These are phyloP conservation scores for Pammene aurita DNA, from an alignment of 2,888 invertebrate genomes.

Conservation along the genomic window DNA sequence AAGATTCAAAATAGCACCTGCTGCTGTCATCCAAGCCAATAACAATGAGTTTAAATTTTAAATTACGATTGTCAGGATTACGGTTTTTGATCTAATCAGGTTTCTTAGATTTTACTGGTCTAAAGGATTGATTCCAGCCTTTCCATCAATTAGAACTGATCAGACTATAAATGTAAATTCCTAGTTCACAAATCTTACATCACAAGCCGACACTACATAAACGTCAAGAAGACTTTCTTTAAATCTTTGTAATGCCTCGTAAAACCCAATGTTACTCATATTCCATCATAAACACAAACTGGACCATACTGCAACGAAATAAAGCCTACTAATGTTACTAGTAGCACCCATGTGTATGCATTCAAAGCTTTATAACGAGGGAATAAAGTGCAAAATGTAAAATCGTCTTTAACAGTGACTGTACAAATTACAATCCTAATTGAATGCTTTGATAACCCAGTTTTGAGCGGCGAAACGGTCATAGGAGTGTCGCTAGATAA, in stretches of 20 bases:
- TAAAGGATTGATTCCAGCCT: not conserved
- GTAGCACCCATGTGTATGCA: not conserved
- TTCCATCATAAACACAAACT: not conserved
- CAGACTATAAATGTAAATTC: constrained; percentile 14
- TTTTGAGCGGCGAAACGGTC: constrained; percentile 27
- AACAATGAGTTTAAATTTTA: too few relatives aligned
- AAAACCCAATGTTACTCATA: constrained; percentile 29
- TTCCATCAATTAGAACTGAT: constrained; percentile 14
- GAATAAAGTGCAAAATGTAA: not conserved
- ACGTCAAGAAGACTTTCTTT: constrained; percentile 25
- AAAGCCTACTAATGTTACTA: too few relatives aligned
- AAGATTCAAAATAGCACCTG: too few relatives aligned
- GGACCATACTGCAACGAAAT: not conserved
- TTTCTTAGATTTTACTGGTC: not conserved
- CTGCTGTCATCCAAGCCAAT: too few relatives aligned
- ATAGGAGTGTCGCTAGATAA: constrained; percentile 39
- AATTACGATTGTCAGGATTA: too few relatives aligned
- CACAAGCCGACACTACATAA: constrained; percentile 24
- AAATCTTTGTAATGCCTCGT: constrained; percentile 17
- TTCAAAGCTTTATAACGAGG: not conserved
- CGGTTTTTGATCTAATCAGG: too few relatives aligned
- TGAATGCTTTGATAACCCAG: constrained; percentile 42
- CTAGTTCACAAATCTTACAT: constrained; percentile 29
- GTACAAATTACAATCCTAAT: constrained; percentile 29
- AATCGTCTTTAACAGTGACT: not conserved